Percentiles rank a stretch among this genome's conserved stretches.
Conservation (phyloP, 1,140 invertebrate genomes). For the Saxidomus purpurata region DNA sequence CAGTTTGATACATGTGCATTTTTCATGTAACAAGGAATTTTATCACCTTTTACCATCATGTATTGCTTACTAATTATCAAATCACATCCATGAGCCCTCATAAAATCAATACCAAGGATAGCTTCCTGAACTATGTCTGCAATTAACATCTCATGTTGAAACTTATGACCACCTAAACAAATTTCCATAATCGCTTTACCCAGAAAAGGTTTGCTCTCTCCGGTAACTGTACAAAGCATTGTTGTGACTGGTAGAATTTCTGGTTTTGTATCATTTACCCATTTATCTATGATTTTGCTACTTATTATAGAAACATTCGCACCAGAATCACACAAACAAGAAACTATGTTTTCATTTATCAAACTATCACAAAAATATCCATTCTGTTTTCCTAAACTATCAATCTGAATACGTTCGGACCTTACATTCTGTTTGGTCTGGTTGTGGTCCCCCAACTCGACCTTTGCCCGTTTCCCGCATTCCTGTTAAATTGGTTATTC, state of each 20-base stretch:
- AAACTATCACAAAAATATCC: not conserved
- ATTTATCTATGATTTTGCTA: not conserved
- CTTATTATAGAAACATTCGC: not conserved
- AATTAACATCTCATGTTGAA: slow-evolving; percentile 8
- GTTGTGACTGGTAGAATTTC: not conserved
- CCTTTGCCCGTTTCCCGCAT: not conserved
- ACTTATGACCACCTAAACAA: not conserved
- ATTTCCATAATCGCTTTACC: not conserved
- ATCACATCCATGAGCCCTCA: slow-evolving; percentile 11
- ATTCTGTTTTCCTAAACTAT: not conserved
- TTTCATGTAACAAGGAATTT: slow-evolving; percentile 19
- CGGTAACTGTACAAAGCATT: slow-evolving; percentile 7
- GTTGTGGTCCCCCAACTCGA: slow-evolving; percentile 4
- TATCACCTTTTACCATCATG: not conserved
- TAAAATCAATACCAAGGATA: slow-evolving; percentile 28
- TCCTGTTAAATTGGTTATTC: not conserved
- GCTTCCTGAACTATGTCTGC: slow-evolving; percentile 21
- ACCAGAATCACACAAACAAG: slow-evolving; percentile 24
- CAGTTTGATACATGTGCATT: not conserved
- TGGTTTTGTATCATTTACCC: not conserved
- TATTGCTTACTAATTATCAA: slow-evolving; percentile 11
- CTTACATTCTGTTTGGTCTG: slow-evolving; percentile 3
- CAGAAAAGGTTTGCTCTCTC: not conserved
- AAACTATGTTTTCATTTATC: too few relatives aligned
- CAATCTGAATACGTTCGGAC: not conserved